phyloP scores from a whole-genome alignment of 2,113 vertebrate genomes.

The Ictidomys tridecemlineatus region DNA sequence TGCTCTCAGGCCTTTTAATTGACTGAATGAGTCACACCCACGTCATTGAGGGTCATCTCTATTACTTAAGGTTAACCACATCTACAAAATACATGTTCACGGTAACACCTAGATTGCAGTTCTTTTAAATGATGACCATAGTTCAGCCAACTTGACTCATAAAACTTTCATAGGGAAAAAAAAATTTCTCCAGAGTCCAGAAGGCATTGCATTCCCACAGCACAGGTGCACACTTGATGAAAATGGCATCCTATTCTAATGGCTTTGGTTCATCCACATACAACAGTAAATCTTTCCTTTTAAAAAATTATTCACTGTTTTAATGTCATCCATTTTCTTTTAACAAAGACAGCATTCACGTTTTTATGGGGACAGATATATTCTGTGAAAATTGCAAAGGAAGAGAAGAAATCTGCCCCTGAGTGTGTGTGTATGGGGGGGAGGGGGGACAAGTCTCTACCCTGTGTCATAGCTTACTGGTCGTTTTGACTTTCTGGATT shows the following conservation, averaged over 20 bases:
- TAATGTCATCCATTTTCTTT: neutral
- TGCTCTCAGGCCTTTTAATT: neutral
- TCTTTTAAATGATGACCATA: neutral
- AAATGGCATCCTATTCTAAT: neutral
- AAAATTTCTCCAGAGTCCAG: neutral
- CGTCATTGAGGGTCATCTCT: neutral
- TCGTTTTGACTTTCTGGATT: neutral
- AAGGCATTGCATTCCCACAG: too few relatives aligned
- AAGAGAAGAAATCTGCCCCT: neutral
- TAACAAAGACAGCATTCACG: neutral
- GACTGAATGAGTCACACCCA: neutral
- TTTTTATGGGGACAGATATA: neutral
- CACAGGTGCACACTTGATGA: accelerated
- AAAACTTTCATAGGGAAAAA: neutral
- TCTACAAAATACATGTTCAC: neutral
- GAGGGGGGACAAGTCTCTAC: neutral
- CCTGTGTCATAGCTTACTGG: neutral
- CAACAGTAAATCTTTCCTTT: neutral
- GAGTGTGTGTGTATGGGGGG: neutral
- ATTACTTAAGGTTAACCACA: neutral
- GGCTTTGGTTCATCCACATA: neutral
- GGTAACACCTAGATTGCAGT: neutral
- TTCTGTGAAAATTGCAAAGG: neutral
- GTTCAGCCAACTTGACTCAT: neutral
- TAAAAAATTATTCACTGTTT: neutral